phyloP scores from a whole-genome alignment of 1,140 invertebrate genomes.

The Eueides isabella region DNA sequence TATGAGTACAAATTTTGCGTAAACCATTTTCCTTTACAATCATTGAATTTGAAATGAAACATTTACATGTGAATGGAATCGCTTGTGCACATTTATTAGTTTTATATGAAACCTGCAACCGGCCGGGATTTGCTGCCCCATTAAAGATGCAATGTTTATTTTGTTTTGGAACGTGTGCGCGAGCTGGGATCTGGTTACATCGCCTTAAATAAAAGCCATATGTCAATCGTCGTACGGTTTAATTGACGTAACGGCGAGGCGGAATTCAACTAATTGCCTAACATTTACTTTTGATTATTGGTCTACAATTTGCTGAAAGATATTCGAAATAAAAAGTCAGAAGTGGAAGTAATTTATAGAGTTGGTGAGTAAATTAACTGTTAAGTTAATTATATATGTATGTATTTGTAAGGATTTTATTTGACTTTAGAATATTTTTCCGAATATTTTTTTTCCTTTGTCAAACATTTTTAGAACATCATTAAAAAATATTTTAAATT shows the following conservation, averaged over 20 bases:
- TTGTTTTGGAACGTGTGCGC: constrained; percentile 58
- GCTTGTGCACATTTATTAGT: constrained; percentile 72
- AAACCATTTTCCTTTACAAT: neutral
- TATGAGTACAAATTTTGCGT: neutral
- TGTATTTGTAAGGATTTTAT: no score
- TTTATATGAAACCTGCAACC: constrained; percentile 61
- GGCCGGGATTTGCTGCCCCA: constrained; percentile 56
- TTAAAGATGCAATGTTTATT: constrained; percentile 58
- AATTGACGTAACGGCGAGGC: constrained; percentile 58
- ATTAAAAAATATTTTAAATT: no score
- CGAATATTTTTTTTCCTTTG: neutral
- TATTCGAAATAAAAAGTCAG: constrained; percentile 27
- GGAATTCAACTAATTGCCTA: constrained; percentile 53
- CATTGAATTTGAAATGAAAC: neutral
- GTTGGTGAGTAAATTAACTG: neutral
- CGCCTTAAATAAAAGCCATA: constrained; percentile 58
- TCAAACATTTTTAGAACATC: no score
- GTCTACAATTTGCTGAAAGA: constrained; percentile 51
- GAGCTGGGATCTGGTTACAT: constrained; percentile 41
- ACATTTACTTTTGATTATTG: constrained; percentile 39
- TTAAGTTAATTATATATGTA: no score
- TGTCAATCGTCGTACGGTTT: constrained; percentile 64
- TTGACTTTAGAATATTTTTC: neutral
- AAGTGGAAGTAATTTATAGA: neutral
- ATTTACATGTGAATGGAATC: constrained; percentile 54